These are phyloP conservation scores for Herpailurus yagouaroundi DNA, from an alignment of 2,113 vertebrate genomes.

Conservation along the genomic window DNA sequence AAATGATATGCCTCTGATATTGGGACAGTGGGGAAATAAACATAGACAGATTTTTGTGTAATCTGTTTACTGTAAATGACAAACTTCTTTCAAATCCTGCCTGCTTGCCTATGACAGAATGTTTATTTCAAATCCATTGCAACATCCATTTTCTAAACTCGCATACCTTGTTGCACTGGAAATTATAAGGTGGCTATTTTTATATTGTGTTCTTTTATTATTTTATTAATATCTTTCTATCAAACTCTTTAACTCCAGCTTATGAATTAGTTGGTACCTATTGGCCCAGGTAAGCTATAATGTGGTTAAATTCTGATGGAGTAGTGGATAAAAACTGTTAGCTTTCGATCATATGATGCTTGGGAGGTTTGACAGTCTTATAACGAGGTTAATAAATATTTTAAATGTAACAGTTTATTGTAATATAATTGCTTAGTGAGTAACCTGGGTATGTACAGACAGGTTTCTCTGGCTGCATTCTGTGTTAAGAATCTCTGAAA, in stretches of 20 bases:
- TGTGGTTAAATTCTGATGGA: background rate
- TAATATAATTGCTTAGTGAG: background rate
- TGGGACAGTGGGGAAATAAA: background rate
- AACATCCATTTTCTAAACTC: background rate
- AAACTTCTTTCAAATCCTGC: background rate
- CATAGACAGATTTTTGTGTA: background rate
- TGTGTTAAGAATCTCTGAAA: background rate
- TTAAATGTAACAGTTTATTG: background rate
- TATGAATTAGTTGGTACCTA: background rate
- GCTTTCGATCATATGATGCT: background rate
- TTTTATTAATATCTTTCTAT: background rate
- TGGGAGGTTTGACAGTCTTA: background rate
- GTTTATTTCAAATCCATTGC: background rate
- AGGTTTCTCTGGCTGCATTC: background rate
- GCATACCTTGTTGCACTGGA: background rate
- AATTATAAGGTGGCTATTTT: background rate
- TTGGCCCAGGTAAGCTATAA: background rate
- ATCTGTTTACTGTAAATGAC: background rate
- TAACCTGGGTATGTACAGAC: background rate
- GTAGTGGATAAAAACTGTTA: background rate
- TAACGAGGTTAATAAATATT: background rate
- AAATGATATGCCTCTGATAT: background rate
- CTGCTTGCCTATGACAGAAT: background rate
- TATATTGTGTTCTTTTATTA: background rate
- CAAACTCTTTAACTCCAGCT: conserved; percentile 9